Conservation (phyloP, 2,113 vertebrate species). For the Caranx melampygus region DNA sequence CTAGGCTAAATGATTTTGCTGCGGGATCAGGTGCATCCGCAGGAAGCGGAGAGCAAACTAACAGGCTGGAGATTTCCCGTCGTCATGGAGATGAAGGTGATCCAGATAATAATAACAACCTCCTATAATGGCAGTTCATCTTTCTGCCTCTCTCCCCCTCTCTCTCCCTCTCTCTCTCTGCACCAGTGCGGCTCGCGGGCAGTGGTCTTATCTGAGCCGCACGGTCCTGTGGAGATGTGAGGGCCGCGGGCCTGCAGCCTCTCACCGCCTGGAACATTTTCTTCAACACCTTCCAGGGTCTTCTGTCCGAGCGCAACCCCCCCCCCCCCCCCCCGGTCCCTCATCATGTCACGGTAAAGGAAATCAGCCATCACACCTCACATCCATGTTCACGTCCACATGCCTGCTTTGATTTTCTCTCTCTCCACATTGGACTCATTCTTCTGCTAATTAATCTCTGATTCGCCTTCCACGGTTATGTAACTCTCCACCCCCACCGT, state of each 20-base stretch:
- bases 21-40: constrained; percentile 57
- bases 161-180: background rate
- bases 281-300: constrained; percentile 37
- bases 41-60: constrained; percentile 38
- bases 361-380: background rate
- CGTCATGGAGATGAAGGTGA: constrained; percentile 58
- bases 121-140: background rate
- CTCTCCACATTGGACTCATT: background rate
- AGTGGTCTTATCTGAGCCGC: background rate
- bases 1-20: background rate
- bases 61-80: constrained; percentile 48
- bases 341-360: constrained; percentile 8
- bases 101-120: constrained; percentile 45
- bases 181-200: constrained; percentile 1
- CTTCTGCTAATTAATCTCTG: constrained; percentile 47
- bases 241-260: constrained; percentile 65
- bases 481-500: constrained; percentile 52
- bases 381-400: background rate
- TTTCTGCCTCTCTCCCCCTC: background rate
- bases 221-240: constrained; percentile 25
- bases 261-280: constrained; percentile 46
- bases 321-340: background rate
- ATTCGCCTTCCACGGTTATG: constrained; percentile 58
- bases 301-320: constrained; percentile 1
- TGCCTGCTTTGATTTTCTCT: background rate